These are phyloP conservation scores for Opisthograptis luteolata DNA, from an alignment of 2,888 invertebrate species.

Conservation along the genomic window DNA sequence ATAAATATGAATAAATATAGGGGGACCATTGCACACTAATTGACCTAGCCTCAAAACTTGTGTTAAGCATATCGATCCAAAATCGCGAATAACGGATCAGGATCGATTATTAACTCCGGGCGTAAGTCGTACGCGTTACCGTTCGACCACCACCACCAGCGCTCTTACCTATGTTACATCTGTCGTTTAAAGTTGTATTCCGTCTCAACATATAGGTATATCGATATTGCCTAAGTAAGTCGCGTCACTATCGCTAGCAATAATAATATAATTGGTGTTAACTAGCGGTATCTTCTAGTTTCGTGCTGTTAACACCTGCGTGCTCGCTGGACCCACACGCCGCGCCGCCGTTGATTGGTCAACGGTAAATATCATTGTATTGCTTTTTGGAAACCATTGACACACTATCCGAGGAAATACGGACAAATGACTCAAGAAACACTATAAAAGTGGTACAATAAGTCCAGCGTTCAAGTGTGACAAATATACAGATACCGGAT, in stretches of 20 bases:
- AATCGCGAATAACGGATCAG: too few relatives aligned
- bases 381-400: constrained; percentile 28
- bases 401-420: constrained; percentile 22
- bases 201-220: not conserved
- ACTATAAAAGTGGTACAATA: constrained; percentile 10
- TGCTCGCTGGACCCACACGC: constrained; percentile 37
- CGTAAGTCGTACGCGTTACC: too few relatives aligned
- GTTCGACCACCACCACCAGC: too few relatives aligned
- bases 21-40: too few relatives aligned
- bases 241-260: constrained; percentile 6
- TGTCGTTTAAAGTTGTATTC: too few relatives aligned
- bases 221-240: constrained; percentile 1
- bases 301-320: constrained; percentile 45
- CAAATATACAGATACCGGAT: not conserved
- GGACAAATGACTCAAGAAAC: constrained; percentile 13
- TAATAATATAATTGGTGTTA: constrained; percentile 50
- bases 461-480: not conserved
- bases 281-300: constrained; percentile 52
- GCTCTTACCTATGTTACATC: too few relatives aligned
- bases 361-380: constrained; percentile 34
- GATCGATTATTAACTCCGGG: too few relatives aligned
- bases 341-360: constrained; percentile 25
- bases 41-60: too few relatives aligned
- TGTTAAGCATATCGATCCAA: too few relatives aligned
- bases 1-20: too few relatives aligned